Evolutionary conservation across 2,888 invertebrate species (phyloP).

Genomic region (Microctonus hyperodae): DNA sequence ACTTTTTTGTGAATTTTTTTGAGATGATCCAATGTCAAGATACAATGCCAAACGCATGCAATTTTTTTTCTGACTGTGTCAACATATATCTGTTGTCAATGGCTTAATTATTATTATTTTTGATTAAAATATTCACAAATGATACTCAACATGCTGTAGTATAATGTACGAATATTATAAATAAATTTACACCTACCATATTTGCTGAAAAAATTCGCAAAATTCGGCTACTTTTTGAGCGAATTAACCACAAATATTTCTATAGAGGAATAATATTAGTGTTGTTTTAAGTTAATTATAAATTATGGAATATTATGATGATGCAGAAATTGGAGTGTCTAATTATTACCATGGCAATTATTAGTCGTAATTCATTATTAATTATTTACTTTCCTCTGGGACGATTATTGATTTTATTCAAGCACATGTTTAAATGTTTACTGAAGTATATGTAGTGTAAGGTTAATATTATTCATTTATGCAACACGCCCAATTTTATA

Average conservation of each 20-base stretch:
- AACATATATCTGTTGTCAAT: no score
- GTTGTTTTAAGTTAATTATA: no score
- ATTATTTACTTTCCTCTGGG: conserved; percentile 7
- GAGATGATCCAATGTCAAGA: no score
- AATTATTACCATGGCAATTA: conserved; percentile 5
- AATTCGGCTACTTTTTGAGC: no score
- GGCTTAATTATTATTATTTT: no score
- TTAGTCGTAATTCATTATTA: background rate
- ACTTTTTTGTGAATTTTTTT: no score
- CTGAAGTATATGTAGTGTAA: background rate
- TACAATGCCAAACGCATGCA: no score
- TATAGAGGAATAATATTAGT: background rate
- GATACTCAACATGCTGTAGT: conserved; percentile 1
- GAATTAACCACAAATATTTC: no score
- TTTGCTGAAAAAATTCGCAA: no score
- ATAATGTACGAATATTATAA: no score
- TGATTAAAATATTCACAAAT: conserved; percentile 1
- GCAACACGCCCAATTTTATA: background rate
- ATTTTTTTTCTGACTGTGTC: no score
- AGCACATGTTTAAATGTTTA: background rate
- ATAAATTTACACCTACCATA: no score
- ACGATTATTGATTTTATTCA: background rate
- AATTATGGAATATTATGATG: background rate
- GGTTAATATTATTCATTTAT: conserved; percentile 3
- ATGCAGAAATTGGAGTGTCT: background rate